Base-by-base conservation (phyloP, 2,888 invertebrate genomes). In the Sesia bembeciformis region DNA sequence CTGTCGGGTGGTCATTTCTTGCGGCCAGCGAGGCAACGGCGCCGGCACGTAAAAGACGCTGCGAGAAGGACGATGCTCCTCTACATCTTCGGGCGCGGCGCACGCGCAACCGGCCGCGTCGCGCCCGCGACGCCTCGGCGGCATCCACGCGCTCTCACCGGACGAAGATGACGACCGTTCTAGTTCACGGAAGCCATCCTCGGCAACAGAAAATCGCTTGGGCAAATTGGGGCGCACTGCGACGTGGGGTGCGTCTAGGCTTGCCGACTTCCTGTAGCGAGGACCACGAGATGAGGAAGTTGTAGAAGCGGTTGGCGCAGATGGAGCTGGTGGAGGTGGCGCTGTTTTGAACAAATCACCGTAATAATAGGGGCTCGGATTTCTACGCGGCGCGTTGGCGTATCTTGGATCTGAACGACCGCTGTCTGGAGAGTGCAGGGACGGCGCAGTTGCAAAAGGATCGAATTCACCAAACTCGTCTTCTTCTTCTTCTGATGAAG, bases 351-450 rank as follows among this genome's bases (percentile, higher is more conserved):
- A 93, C 54, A 95, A 81, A 72, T 95, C 95, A 1, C 94, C 94
- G 91, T 95, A 95, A 68, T 95, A 95, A 73, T 95, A 95, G 1
- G 95, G 95, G 56, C 95, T 95, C 6, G 95, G 95, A 72, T 95
- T 94, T 42, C 94, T 91, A 61, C 91, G 76, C 59, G 91, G 87
- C 6, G 90, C 74, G 92, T 91, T 78, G 61, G 87, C 81, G 91
- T 92, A 78, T 63, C 88, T 75, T 4, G 88, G 89, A 61, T 89
- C 89, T 58, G 91, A 81, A 64, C 91, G 91, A 56, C 93, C 93
- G 66, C 93, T 93, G 66, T 94, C 93, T 5, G 93, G 93, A 3
- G 93, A 94, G 76, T 93, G 93, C 61, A 93, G 77, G 60, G 93
- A 92, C 58, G 91, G 90, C 53, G 90, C 90, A 60, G 84, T 86